Conservation (phyloP, 2,797 vertebrate genomes). For the Sphenodon punctatus region DNA sequence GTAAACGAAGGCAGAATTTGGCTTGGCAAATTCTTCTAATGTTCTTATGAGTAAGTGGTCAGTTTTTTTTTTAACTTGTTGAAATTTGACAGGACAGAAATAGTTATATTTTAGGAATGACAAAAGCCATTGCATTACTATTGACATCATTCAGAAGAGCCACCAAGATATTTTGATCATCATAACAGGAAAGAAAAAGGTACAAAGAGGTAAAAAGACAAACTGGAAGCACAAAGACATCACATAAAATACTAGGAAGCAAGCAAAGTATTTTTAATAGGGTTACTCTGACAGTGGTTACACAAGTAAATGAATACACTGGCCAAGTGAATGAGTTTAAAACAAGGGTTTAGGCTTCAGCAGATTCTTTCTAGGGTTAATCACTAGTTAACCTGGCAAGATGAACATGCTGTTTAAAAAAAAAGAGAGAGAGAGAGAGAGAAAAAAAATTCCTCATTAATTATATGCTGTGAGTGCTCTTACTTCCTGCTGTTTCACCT, state of each 20-base stretch:
- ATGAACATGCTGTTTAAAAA: slow-evolving; percentile 75
- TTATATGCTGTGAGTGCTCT: slow-evolving; percentile 79
- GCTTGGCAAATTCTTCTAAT: neutral
- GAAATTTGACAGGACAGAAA: slow-evolving; percentile 28
- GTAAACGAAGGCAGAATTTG: slow-evolving; percentile 1
- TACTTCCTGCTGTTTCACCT: slow-evolving; percentile 83
- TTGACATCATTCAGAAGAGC: neutral
- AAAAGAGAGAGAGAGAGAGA: slow-evolving; percentile 28
- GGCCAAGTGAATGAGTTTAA: slow-evolving; percentile 58
- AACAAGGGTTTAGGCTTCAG: slow-evolving; percentile 71
- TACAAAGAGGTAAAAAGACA: slow-evolving; percentile 56
- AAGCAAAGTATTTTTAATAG: slow-evolving; percentile 62
- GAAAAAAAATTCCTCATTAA: slow-evolving; percentile 84
- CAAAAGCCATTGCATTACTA: slow-evolving; percentile 34
- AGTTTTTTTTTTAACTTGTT: neutral
- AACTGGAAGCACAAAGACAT: slow-evolving; percentile 63
- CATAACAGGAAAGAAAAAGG: neutral
- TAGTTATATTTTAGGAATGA: neutral
- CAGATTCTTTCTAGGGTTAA: slow-evolving; percentile 80
- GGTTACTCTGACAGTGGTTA: slow-evolving; percentile 61
- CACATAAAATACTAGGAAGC: slow-evolving; percentile 65
- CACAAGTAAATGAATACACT: slow-evolving; percentile 69
- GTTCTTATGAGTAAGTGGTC: neutral
- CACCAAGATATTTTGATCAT: neutral
- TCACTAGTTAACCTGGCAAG: slow-evolving; percentile 84